Base-by-base conservation (phyloP, 1,140 invertebrate species). In the Gonioctena quinquepunctata region DNA sequence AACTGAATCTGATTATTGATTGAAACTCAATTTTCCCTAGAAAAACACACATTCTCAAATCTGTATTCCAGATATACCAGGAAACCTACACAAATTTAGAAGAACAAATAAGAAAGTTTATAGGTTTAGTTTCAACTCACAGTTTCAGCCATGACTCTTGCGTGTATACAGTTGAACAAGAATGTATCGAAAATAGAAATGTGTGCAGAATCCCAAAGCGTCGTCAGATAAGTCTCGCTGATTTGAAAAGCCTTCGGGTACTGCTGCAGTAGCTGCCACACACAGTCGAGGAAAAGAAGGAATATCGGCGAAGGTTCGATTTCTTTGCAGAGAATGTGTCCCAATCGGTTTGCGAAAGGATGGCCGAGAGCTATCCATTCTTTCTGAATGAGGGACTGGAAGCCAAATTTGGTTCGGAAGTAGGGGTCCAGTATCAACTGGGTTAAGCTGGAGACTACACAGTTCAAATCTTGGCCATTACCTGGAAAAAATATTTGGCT, bases 351-450 rank as follows among this genome's bases (percentile, higher is more conserved):
- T 50, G 81, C 81, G 83, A 98, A 98, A 0, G 93, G 94, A 85
- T 97, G 95, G 21, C 95, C 95, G 69, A 97, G 87, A 7, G 93
- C 91, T 1, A 98, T 86, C 96, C 96, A 99, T 80, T 98, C 96
- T 83, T 96, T 96, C 84, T 98, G 95, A 18, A 98, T 85, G 13
- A 99, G 85, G 33, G 91, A 90, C 83, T 98, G 94, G 82, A 98
- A 97, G n/a, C 96, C 96, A 56, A 86, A 85, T 68, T 94, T 89
- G 1, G 94, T 95, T 28, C 96, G 88, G 81, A 88, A 95, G 78
- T 92, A 84, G 0, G 93, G 90, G 87, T 99, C 96, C 21, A 97
- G 80, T 27, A 97, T 84, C 42, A 99, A 84, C 84, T 98, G 96
- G 11, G 91, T 90, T 70, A 98, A 84, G 79, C 91, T 93, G 18